Evolutionary conservation across 2,797 vertebrate species (phyloP).

Genomic region (Hyperoplus lanceolatus): DNA sequence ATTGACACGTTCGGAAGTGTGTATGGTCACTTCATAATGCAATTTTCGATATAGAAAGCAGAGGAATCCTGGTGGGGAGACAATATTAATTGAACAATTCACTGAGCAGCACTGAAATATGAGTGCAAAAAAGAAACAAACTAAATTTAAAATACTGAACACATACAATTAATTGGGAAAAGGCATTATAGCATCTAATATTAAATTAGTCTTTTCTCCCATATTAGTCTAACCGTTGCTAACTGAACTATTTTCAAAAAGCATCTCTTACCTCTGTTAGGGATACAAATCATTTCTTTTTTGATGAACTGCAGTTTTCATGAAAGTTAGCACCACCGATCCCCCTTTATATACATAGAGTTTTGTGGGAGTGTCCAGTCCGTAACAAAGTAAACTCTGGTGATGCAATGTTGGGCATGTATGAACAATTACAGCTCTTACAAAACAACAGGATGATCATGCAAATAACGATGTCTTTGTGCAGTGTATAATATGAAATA

Average conservation of each 20-base stretch:
- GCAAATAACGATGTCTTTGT: not conserved
- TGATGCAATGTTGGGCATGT: not conserved
- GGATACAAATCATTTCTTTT: not conserved
- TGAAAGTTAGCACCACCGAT: not conserved
- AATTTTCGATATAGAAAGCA: conserved; percentile 46
- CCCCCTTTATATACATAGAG: conserved; percentile 12
- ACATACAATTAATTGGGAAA: not conserved
- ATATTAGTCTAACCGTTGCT: not conserved
- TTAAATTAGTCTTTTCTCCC: not conserved
- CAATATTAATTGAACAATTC: not conserved
- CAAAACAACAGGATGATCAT: not conserved
- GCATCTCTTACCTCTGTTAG: conserved; percentile 24
- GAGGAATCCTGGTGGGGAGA: conserved; percentile 1
- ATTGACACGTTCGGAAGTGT: accelerated
- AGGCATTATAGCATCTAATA: not conserved
- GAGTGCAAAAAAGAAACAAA: not conserved
- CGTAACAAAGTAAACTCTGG: not conserved
- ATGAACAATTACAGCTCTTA: not conserved
- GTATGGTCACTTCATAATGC: conserved; percentile 51
- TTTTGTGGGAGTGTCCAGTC: conserved; percentile 20
- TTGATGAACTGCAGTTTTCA: not conserved
- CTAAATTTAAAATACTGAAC: not conserved
- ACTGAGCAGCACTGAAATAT: not conserved
- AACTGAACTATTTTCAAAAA: not conserved
- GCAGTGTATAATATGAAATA: too few species aligned